phyloP scores from a whole-genome alignment of 2,888 invertebrate species.

The Zele albiditarsus region DNA sequence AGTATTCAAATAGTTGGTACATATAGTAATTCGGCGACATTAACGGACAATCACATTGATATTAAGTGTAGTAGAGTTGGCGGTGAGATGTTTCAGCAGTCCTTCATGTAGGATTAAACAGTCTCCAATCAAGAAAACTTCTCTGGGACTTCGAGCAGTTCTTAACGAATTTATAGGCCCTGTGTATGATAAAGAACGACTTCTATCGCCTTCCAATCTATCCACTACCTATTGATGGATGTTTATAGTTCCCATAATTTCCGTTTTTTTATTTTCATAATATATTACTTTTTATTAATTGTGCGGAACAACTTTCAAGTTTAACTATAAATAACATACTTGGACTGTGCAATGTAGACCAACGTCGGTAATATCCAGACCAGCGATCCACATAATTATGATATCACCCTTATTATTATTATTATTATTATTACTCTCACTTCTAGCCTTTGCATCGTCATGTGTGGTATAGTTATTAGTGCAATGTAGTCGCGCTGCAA shows the following conservation, averaged over 20 bases:
- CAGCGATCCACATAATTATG: conserved; percentile 69
- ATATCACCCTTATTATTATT: conserved; percentile 62
- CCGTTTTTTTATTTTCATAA: conserved; percentile 3
- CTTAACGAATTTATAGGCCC: conserved; percentile 68
- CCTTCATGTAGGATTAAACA: conserved; percentile 68
- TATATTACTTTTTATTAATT: conserved; percentile 9
- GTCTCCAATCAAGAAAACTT: conserved; percentile 65
- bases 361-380: conserved; percentile 63
- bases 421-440: conserved; percentile 53
- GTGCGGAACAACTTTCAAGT: neutral
- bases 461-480: conserved; percentile 47
- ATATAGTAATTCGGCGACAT: conserved; percentile 25
- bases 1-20: neutral
- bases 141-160: conserved; percentile 65
- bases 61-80: conserved; percentile 61
- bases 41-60: conserved; percentile 66
- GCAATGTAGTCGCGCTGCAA: conserved; percentile 64
- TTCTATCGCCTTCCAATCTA: conserved; percentile 58
- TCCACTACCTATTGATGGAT: conserved; percentile 60
- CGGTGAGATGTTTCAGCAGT: conserved; percentile 63
- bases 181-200: conserved; percentile 67
- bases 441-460: conserved; percentile 34
- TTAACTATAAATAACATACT: conserved; percentile 51
- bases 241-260: conserved; percentile 3
- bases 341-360: conserved; percentile 66